Base-by-base conservation (phyloP, 2,113 vertebrate species). In the Zosterops pallidus region DNA sequence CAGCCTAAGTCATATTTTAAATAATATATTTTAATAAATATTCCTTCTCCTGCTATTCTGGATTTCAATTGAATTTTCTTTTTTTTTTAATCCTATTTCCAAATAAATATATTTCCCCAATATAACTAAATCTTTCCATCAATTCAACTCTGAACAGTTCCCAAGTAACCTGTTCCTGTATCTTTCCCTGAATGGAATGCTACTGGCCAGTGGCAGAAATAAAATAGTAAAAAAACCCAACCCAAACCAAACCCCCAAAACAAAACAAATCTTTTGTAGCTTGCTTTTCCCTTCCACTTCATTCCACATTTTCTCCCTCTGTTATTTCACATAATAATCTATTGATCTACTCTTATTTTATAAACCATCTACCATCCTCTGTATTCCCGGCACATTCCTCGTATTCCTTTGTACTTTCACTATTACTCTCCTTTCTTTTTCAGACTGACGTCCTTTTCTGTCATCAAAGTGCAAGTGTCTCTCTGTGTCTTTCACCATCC, bases 191-290 rank as follows among this genome's bases (percentile, higher is more conserved):
- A 77, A 29, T 31, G 57, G 29, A 2, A 75, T 49, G 19, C 5
- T 24, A 56, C 5, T n/a, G 3, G 10, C 63, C 20, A 76, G 33
- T n/a, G 17, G 7, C 7, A 81, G 24, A 80, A 91, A 82, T 11
- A 6, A 52, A 7, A 18, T 6, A 62, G 46, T 29, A 11, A 19
- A 49, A 49, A 46, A 3, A 0, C 2, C 15, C 8, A 35, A 46
- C 6, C 5, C 13, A 67, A 57, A 16, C 2, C 16, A 56, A 50
- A 35, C 1, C 14, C 13, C 14, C 5, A 46, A 29, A 52, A 28
- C 15, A 50, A 9, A 6, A 5, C 3, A 59, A 75, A 70, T 44
- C 4, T 5, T 64, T 80, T 77, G 25, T 46, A 28, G 14, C 12
- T 69, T 53, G 3, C 9, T 77, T 89, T 35, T 80, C 53, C 11